These are phyloP conservation scores for Spea bombifrons DNA, from an alignment of 2,113 vertebrate genomes.

Conservation along the genomic window DNA sequence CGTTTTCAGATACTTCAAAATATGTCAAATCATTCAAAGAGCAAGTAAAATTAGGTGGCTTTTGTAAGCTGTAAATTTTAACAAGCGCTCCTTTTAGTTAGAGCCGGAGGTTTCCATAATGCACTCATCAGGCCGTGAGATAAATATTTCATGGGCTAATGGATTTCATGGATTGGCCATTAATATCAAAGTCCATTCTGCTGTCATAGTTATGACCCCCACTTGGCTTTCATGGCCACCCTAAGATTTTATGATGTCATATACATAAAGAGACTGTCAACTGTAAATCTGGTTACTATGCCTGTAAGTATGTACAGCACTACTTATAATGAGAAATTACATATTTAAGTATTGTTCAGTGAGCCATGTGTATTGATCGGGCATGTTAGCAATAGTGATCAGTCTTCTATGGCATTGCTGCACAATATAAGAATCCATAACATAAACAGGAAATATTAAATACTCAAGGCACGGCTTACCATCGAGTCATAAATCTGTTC, in stretches of 20 bases:
- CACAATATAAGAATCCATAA: background rate
- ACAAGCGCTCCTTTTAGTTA: too few relatives aligned
- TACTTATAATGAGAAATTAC: slow-evolving; percentile 32
- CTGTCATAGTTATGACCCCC: slow-evolving; percentile 22
- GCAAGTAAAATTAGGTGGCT: too few relatives aligned
- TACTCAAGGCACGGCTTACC: background rate
- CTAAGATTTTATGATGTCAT: slow-evolving; percentile 40
- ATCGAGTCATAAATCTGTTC: background rate
- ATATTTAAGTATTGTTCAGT: slow-evolving; percentile 26
- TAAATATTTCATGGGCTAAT: background rate
- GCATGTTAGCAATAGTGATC: background rate
- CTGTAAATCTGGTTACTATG: background rate
- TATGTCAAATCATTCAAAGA: too few relatives aligned
- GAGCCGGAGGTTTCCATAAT: too few relatives aligned
- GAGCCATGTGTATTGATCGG: slow-evolving; percentile 22
- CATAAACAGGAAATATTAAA: background rate
- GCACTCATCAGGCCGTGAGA: too few relatives aligned
- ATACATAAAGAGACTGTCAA: slow-evolving; percentile 14
- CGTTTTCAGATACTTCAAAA: too few relatives aligned
- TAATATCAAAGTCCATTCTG: slow-evolving; percentile 36
- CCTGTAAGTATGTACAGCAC: slow-evolving; percentile 30
- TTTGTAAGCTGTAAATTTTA: too few relatives aligned
- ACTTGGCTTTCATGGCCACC: slow-evolving; percentile 28
- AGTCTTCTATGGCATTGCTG: background rate
- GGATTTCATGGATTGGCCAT: slow-evolving; percentile 4